A percentile compares a stretch with the other conserved stretches of the same genome.
phyloP scores from a whole-genome alignment of 2,797 vertebrate species.

The Odontamblyopus lacepedii region DNA sequence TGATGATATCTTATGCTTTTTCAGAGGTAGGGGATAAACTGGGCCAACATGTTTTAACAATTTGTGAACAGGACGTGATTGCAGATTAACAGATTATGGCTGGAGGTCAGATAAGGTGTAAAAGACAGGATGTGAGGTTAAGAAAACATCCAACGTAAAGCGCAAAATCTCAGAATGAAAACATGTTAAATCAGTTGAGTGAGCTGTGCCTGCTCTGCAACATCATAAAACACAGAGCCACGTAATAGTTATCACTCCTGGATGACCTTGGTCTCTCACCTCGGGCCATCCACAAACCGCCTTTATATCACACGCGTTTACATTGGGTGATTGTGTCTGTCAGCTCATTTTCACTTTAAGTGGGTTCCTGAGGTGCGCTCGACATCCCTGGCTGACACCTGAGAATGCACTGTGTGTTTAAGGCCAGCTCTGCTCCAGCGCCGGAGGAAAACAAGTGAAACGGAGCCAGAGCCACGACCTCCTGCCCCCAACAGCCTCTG shows the following conservation, averaged over 20 bases:
- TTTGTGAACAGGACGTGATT: background rate
- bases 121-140: background rate
- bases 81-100: background rate
- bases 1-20: background rate
- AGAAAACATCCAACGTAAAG: background rate
- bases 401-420: slow-evolving; percentile 59
- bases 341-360: slow-evolving; percentile 49
- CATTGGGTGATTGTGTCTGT: slow-evolving; percentile 48
- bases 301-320: slow-evolving; percentile 47
- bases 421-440: slow-evolving; percentile 36
- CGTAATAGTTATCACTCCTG: slow-evolving; percentile 27
- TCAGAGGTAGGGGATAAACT: background rate
- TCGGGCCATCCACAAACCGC: background rate
- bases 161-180: background rate
- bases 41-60: background rate
- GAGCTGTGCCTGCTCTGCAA: slow-evolving; percentile 12
- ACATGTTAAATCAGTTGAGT: background rate
- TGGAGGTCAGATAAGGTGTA: background rate
- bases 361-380: slow-evolving; percentile 48
- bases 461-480: slow-evolving; percentile 26
- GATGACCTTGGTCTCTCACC: slow-evolving; percentile 34
- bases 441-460: slow-evolving; percentile 27
- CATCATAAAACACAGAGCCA: slow-evolving; percentile 30
- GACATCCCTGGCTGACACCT: slow-evolving; percentile 55
- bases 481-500: background rate